Evolutionary conservation across 2,797 vertebrate species (phyloP).

Genomic region (Sebastes iracundus): DNA sequence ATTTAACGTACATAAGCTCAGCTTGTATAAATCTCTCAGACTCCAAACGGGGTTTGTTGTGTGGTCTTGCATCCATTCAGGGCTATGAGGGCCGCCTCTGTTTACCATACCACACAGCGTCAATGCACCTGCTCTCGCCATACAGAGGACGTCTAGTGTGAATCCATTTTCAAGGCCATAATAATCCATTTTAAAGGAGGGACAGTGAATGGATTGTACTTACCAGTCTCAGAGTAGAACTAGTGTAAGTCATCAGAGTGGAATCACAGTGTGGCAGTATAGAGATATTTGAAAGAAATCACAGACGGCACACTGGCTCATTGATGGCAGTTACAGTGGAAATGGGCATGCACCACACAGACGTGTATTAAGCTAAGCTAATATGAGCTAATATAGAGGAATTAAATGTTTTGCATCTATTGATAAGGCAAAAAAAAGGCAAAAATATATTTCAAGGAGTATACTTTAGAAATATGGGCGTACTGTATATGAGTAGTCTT

Average conservation of each 20-base stretch:
- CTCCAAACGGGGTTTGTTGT: neutral
- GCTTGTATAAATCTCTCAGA: neutral
- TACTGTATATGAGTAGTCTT: neutral
- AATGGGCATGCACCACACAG: neutral
- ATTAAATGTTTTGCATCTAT: neutral
- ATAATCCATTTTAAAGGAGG: constrained; percentile 42
- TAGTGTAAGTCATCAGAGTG: neutral
- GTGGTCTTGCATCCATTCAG: neutral
- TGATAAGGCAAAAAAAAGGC: neutral
- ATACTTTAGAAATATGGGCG: neutral
- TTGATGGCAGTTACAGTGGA: neutral
- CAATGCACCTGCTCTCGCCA: constrained; percentile 19
- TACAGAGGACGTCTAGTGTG: constrained; percentile 14
- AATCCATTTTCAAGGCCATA: constrained; percentile 51
- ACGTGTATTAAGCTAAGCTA: neutral
- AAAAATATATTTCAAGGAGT: neutral
- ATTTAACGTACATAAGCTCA: neutral
- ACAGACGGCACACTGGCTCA: neutral
- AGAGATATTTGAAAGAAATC: neutral
- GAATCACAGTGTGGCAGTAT: neutral
- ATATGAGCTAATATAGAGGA: neutral
- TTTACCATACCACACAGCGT: constrained; percentile 13
- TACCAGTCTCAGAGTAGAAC: neutral
- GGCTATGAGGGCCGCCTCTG: constrained; percentile 31
- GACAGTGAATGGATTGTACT: constrained; percentile 50